Evolutionary conservation across 2,797 vertebrate species (phyloP).

Genomic region (Sebastes vulpes): DNA sequence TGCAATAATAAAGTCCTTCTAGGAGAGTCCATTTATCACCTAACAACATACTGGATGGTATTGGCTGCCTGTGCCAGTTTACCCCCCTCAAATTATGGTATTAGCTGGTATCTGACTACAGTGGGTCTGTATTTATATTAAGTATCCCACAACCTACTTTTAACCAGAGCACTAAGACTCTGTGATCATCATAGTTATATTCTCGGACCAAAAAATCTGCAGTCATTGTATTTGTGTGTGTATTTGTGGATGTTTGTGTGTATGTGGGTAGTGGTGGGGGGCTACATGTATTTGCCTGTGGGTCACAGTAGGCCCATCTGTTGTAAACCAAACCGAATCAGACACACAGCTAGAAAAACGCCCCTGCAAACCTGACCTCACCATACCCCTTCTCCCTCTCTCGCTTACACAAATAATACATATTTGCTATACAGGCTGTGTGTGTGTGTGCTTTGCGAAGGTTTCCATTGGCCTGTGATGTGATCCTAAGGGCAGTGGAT

Average conservation of each 20-base stretch:
- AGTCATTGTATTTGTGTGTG: constrained; percentile 18
- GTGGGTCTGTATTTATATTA: background rate
- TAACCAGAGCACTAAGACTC: background rate
- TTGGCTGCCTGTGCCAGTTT: background rate
- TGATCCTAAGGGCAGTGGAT: background rate
- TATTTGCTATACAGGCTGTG: background rate
- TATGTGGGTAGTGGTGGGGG: constrained; percentile 17
- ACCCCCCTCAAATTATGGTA: background rate
- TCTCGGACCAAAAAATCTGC: background rate
- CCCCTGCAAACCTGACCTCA: constrained; percentile 57
- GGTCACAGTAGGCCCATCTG: constrained; percentile 87
- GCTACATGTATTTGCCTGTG: constrained; percentile 67
- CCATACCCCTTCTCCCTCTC: background rate
- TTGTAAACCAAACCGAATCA: constrained; percentile 79
- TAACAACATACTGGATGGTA: background rate
- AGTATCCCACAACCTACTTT: background rate
- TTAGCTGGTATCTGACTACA: background rate
- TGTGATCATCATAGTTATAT: background rate
- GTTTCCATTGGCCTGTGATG: background rate
- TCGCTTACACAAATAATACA: background rate
- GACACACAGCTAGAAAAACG: constrained; percentile 76
- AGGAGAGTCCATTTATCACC: background rate
- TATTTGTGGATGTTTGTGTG: constrained; percentile 4
- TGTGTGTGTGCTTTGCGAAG: background rate
- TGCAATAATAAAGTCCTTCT: background rate